A percentile compares a stretch with the other conserved stretches of the same genome.
phyloP scores from a whole-genome alignment of 2,113 vertebrate genomes.

The Petrocephalus microphthalmus region DNA sequence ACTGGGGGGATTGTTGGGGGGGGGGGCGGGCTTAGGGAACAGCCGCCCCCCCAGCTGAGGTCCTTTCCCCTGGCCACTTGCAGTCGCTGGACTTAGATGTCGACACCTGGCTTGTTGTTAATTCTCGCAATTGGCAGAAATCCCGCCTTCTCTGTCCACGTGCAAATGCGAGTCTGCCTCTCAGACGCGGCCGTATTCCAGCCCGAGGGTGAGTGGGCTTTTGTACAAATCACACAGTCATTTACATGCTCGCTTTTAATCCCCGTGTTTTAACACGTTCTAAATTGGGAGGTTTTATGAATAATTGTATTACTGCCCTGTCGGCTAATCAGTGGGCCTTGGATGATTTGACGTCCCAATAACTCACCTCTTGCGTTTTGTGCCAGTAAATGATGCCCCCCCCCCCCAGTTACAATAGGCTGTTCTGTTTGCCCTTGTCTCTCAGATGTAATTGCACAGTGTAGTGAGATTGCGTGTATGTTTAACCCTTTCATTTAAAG shows the following conservation, averaged over 20 bases:
- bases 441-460: neutral
- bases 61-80: neutral
- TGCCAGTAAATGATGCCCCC: slow-evolving; percentile 59
- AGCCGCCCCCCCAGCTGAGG: neutral
- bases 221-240: slow-evolving; percentile 69
- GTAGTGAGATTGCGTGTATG: neutral
- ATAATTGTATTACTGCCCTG: slow-evolving; percentile 47
- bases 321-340: slow-evolving; percentile 36
- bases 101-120: neutral
- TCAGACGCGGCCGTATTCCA: neutral
- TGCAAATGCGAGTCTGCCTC: neutral
- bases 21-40: neutral
- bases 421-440: slow-evolving; percentile 10
- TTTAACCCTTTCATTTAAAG: neutral
- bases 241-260: slow-evolving; percentile 56
- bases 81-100: neutral
- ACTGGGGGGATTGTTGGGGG: slow-evolving; percentile 21
- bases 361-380: slow-evolving; percentile 58
- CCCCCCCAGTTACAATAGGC: slow-evolving; percentile 36
- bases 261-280: slow-evolving; percentile 50
- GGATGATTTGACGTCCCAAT: slow-evolving; percentile 59
- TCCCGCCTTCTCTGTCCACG: neutral
- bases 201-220: slow-evolving; percentile 47
- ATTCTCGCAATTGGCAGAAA: neutral
- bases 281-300: slow-evolving; percentile 57